phyloP scores from a whole-genome alignment of 2,113 vertebrate genomes.

The Ceyx cyanopectus region DNA sequence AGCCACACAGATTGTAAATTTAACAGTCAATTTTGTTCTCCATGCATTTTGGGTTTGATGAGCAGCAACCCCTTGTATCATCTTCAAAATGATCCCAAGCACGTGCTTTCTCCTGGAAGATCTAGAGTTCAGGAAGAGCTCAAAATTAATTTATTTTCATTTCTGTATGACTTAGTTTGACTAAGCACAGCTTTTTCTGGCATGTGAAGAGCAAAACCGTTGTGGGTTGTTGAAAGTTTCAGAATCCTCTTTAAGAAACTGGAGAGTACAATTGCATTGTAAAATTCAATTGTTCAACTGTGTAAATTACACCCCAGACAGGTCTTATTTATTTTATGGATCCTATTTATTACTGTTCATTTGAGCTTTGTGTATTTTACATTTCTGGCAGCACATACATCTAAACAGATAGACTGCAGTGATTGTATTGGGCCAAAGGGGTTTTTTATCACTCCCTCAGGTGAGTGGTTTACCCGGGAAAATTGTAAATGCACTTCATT shows the following conservation, averaged over 20 bases:
- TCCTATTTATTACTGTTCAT: conserved; percentile 70
- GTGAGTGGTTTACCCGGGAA: conserved; percentile 54
- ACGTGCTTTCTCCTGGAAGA: neutral
- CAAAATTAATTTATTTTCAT: neutral
- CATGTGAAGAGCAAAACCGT: neutral
- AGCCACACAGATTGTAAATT: neutral
- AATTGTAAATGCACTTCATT: conserved; percentile 49
- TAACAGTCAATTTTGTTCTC: neutral
- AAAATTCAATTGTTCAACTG: conserved; percentile 61
- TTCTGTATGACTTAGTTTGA: neutral
- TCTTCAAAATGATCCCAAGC: neutral
- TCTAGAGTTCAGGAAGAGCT: neutral
- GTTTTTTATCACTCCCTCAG: conserved; percentile 55
- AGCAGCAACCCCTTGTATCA: neutral
- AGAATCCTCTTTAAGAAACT: conserved; percentile 25
- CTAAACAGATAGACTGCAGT: conserved; percentile 39
- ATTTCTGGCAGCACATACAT: conserved; percentile 61
- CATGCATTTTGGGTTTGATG: neutral
- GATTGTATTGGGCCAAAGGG: conserved; percentile 34
- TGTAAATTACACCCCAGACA: conserved; percentile 62
- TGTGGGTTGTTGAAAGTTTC: conserved; percentile 17
- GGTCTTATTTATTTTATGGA: conserved; percentile 70
- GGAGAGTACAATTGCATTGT: conserved; percentile 20
- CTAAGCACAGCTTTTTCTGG: neutral
- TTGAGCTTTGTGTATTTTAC: conserved; percentile 63